Conservation (phyloP, 2,888 invertebrate genomes). For the Elysia crispata region DNA sequence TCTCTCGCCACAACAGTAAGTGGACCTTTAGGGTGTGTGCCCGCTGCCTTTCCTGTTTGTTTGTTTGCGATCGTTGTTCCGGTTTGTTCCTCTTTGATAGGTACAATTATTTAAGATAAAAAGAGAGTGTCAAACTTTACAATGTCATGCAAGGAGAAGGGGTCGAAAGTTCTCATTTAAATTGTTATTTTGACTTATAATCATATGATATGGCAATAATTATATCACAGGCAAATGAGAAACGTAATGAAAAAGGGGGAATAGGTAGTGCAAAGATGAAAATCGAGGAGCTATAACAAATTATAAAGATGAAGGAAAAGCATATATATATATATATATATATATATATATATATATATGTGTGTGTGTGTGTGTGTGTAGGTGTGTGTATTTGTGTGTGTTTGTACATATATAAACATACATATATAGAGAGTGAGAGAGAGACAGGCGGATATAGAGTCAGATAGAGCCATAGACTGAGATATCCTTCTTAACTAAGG, state of each 20-base stretch:
- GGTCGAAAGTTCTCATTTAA: too few relatives aligned
- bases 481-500: too few relatives aligned
- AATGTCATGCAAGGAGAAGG: too few relatives aligned
- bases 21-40: background rate
- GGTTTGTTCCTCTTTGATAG: background rate
- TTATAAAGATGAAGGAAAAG: background rate
- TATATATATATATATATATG: constrained; percentile 12
- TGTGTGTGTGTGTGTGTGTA: too few relatives aligned
- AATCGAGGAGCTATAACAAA: background rate
- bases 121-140: too few relatives aligned
- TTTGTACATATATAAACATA: constrained; percentile 3
- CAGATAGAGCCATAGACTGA: background rate
- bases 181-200: background rate
- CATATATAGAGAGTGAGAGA: background rate
- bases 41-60: background rate
- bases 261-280: background rate
- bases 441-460: constrained; percentile 5
- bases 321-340: constrained; percentile 26
- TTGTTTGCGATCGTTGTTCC: background rate
- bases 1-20: constrained; percentile 69
- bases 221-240: background rate
- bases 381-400: too few relatives aligned
- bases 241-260: background rate
- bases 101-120: too few relatives aligned
- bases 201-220: background rate